Conservation (phyloP, 2,888 invertebrate genomes). For the Macrophya annulata region DNA sequence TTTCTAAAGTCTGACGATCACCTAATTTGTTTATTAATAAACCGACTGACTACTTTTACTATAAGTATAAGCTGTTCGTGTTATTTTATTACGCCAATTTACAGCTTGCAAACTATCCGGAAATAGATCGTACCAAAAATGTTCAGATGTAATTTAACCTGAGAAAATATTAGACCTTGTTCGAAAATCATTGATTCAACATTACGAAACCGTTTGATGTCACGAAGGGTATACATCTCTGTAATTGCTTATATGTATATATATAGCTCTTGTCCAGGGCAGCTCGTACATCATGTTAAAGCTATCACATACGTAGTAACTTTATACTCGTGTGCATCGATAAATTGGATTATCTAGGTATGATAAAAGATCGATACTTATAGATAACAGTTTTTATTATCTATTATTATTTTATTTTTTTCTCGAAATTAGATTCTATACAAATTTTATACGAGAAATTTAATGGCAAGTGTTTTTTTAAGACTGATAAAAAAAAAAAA, state of each 20-base stretch:
- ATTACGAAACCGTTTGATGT: conserved; percentile 9
- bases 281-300: background rate
- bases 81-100: background rate
- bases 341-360: background rate
- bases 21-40: background rate
- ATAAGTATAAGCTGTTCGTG: background rate
- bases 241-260: background rate
- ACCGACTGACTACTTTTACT: background rate
- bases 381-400: background rate
- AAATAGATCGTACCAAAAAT: background rate
- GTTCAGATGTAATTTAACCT: background rate
- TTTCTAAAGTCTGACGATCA: background rate
- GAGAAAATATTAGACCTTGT: background rate
- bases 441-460: background rate
- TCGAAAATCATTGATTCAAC: conserved; percentile 1
- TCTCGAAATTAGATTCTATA: background rate
- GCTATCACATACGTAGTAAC: background rate
- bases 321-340: background rate
- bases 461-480: background rate
- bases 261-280: background rate
- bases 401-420: too few species aligned
- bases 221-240: background rate
- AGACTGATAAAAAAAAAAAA: too few species aligned
- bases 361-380: background rate
- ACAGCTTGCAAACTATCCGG: background rate